Evolutionary conservation across 2,888 invertebrate species (phyloP).

Genomic region (Chloromyia formosa): DNA sequence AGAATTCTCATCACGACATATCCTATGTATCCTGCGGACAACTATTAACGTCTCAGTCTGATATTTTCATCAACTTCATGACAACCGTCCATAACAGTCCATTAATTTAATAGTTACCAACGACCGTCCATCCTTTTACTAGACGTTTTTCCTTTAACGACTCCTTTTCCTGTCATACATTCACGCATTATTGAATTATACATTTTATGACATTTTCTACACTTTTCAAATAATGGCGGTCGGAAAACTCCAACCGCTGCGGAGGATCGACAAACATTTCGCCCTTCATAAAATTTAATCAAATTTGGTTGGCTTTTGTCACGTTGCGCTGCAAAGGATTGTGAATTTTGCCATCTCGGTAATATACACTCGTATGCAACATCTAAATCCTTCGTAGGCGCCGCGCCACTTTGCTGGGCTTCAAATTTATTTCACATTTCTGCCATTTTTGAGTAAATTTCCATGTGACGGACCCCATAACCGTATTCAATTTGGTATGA

Average conservation of each 20-base stretch:
- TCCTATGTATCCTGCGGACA: neutral
- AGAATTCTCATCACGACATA: no score
- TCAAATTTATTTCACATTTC: no score
- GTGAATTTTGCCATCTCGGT: no score
- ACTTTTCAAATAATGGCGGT: no score
- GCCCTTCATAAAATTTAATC: conserved; percentile 16
- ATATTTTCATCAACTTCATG: conserved; percentile 21
- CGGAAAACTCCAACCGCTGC: no score
- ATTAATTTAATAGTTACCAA: conserved; percentile 31
- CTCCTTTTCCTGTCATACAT: neutral
- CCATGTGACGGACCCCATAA: no score
- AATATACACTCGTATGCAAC: no score
- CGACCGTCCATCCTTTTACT: neutral
- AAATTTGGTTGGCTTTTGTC: neutral
- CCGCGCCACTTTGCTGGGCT: no score
- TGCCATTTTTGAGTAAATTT: no score
- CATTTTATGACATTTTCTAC: conserved; percentile 11
- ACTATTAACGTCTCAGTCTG: neutral
- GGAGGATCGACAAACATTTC: neutral
- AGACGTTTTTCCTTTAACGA: conserved; percentile 1
- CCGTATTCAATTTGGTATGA: neutral
- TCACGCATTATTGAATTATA: conserved; percentile 15
- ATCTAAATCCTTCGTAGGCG: no score
- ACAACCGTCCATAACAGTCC: conserved; percentile 33
- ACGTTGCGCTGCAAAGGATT: neutral